Evolutionary conservation across 2,888 invertebrate genomes (phyloP), one percentile per base, ranked within the genome.

Genomic region (Petrolisthes cinctipes): DNA sequence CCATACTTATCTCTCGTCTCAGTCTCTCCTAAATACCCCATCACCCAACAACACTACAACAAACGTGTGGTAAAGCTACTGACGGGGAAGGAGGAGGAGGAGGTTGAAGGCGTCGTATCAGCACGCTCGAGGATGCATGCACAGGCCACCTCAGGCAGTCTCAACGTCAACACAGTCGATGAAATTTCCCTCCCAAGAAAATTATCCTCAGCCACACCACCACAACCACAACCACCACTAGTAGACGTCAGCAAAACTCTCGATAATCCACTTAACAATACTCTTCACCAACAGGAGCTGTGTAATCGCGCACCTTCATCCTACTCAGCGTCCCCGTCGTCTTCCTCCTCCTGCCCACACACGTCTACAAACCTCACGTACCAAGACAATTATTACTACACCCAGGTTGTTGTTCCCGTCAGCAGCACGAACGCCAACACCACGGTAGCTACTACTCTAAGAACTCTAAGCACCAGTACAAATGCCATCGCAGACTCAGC

Each of bases 41-140:
- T 57, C n/a, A 79, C n/a, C 23, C 20, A 80, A 54, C 20, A 20
- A 14, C 7, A 14, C 20, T 57, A 37, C 37, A 37, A 56, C 17
- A 6, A 61, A 61, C 9, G 17, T 11, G 17, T 61, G 11, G 9
- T 20, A 80, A 23, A 80, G 54, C 4, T 9, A 3, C 37, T 57
- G 20, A 23, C 2, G 54, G 54, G 17, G 23, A 75, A 56, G 20
- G 56, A 9, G n/a, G n/a, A n/a, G n/a, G n/a, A n/a, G 37, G n/a
- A 53, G 23, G 37, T 23, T 5, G 6, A 66, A 23, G 37, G 68
- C n/a, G 4, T 14, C n/a, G 17, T 37, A 73, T 37, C 11, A 4
- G 53, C 75, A 6, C 23, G 54, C 71, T 66, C 71, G 17, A 84
- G 37, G 37, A 88, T 88, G 87, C 87, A 88, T 61, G 84, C 87